phyloP scores from a whole-genome alignment of 1,140 invertebrate species.

The Hesperophylax magnus region DNA sequence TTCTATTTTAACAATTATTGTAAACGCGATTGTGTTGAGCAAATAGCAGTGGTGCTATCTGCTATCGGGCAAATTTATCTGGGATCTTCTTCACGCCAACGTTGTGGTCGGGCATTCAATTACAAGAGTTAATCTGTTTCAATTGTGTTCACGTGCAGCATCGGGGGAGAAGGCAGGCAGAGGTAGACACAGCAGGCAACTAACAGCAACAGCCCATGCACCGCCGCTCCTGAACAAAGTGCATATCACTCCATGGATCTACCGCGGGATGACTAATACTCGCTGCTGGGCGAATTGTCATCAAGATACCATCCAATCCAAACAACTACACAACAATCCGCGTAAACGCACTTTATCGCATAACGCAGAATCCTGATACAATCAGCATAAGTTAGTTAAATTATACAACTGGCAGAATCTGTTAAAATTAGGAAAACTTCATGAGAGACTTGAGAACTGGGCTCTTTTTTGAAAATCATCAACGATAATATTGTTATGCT shows the following conservation, averaged over 20 bases:
- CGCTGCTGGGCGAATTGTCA: too few species aligned
- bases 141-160: constrained; percentile 28
- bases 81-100: constrained; percentile 15
- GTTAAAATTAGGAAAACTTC: too few species aligned
- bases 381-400: too few species aligned
- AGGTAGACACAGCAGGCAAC: too few species aligned
- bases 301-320: too few species aligned
- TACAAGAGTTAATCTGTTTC: constrained; percentile 34
- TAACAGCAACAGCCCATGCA: constrained; percentile 3
- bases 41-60: constrained; percentile 11
- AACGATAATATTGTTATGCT: too few species aligned
- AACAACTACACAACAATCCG: too few species aligned
- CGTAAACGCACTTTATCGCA: too few species aligned
- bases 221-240: constrained; percentile 37
- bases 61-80: constrained; percentile 25
- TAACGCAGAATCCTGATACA: too few species aligned
- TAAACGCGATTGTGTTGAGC: neutral
- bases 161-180: neutral
- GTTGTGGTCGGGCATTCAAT: constrained; percentile 26
- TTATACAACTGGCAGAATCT: too few species aligned
- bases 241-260: constrained; percentile 16
- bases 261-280: constrained; percentile 25
- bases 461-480: too few species aligned
- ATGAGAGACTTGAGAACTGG: too few species aligned
- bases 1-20: constrained; percentile 6